Evolutionary conservation across 2,113 vertebrate genomes (phyloP), one percentile per base, ranked within the genome.

Genomic region (Sinocyclocheilus anophthalmus): DNA sequence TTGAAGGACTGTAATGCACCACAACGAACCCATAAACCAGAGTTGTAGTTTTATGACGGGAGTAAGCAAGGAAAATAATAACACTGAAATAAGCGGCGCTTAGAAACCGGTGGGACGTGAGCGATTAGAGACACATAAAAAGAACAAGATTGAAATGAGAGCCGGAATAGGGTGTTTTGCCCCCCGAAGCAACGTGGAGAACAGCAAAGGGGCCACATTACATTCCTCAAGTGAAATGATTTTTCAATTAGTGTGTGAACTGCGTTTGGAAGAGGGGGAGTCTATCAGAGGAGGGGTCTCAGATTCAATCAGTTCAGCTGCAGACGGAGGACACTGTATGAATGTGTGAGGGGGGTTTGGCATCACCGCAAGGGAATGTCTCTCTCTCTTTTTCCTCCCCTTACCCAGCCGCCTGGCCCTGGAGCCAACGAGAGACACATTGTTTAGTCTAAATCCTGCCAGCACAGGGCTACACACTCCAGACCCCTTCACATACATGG

Each of bases 371-470:
- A 50, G 89, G 85, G 87, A 91, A 90, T 90, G 88, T 86, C 78
- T 85, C 85, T 77, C 81, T 84, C 73, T 53, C 59, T 81, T 76
- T 81, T 39, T 61, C 79, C 76, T 33, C 55, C 33, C 3, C 24
- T 39, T 26, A 53, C 73, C 55, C 65, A 26, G 70, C 75, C 55
- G 61, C 37, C 78, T 75, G 63, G 76, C 87, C 70, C 61, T 86
- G 89, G 85, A 90, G 89, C 89, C 88, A 87, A 42, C 76, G 59
- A 88, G 86, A 89, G 85, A 87, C 83, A 87, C 86, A 89, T 89
- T 91, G 89, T 91, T 91, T 91, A 89, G 89, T 90, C 90, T 91
- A 88, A 90, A 90, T 73, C 90, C 87, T 90, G 85, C 87, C 84
- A 84, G 89, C 79, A 73, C 83, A 77, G 82, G 87, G 73, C 81